Evolutionary conservation across 1,140 invertebrate genomes (phyloP).

Genomic region (Caenorhabditis inopinata): DNA sequence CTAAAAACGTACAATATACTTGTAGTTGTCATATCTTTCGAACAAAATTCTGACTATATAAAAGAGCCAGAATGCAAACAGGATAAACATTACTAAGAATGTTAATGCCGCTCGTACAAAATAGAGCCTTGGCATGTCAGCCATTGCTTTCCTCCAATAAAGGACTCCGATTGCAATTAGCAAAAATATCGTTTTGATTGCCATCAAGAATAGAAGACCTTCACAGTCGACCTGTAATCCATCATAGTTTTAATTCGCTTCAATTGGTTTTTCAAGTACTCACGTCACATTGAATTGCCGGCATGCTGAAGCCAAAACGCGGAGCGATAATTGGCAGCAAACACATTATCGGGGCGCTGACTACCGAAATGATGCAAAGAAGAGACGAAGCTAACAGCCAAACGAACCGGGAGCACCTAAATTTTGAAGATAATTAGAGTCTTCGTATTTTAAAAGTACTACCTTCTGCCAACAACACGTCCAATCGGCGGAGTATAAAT

Average conservation of each 20-base stretch:
- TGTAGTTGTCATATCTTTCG: slow-evolving; percentile 64
- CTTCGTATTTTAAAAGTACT: not conserved
- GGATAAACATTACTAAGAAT: slow-evolving; percentile 70
- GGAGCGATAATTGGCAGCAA: slow-evolving; percentile 70
- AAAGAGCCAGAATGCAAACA: slow-evolving; percentile 94
- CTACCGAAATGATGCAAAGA: slow-evolving; percentile 88
- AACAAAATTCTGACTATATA: slow-evolving; percentile 82
- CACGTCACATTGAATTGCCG: slow-evolving; percentile 73
- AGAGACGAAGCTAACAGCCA: slow-evolving; percentile 78
- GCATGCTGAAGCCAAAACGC: slow-evolving; percentile 57
- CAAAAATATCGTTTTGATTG: slow-evolving; percentile 87
- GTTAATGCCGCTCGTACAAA: slow-evolving; percentile 23
- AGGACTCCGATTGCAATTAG: slow-evolving; percentile 86
- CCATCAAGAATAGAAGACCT: slow-evolving; percentile 84
- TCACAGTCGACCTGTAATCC: slow-evolving; percentile 73
- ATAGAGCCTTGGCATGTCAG: slow-evolving; percentile 88
- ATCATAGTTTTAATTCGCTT: slow-evolving; percentile 4
- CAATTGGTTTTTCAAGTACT: not conserved
- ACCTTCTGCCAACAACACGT: slow-evolving; percentile 76
- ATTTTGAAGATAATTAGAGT: not conserved
- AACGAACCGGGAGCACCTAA: slow-evolving; percentile 74
- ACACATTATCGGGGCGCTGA: slow-evolving; percentile 79
- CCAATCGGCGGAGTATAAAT: slow-evolving; percentile 70
- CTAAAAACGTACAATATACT: slow-evolving; percentile 76
- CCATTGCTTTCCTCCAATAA: slow-evolving; percentile 74